These are phyloP conservation scores for Amphiprion ocellaris DNA, from an alignment of 2,113 vertebrate species.

Conservation along the genomic window DNA sequence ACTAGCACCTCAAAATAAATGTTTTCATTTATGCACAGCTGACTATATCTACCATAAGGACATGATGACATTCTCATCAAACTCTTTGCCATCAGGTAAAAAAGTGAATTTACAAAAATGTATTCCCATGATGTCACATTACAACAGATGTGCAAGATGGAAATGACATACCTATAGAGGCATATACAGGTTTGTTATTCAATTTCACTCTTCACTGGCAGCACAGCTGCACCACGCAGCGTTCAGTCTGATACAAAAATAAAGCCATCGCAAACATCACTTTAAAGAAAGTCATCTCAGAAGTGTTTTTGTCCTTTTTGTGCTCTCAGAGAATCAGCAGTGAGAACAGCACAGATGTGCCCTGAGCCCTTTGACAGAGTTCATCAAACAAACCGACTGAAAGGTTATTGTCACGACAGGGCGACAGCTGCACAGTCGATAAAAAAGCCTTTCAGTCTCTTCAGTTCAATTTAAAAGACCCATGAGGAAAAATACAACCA, in stretches of 20 bases:
- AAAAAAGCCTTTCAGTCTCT: slow-evolving; percentile 6
- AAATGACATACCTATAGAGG: too few species aligned
- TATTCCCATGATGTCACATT: too few species aligned
- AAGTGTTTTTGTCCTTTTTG: neutral
- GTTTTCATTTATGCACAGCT: too few species aligned
- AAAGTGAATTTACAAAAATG: too few species aligned
- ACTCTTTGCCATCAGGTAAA: too few species aligned
- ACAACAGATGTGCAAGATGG: too few species aligned
- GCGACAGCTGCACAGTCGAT: slow-evolving; percentile 21
- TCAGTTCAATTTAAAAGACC: slow-evolving; percentile 19
- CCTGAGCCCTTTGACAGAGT: slow-evolving; percentile 22
- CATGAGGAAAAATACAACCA: neutral
- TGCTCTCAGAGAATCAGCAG: slow-evolving; percentile 7
- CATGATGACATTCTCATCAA: too few species aligned
- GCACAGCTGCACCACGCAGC: neutral
- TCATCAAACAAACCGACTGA: slow-evolving; percentile 52
- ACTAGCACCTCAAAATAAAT: too few species aligned
- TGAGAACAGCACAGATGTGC: slow-evolving; percentile 54
- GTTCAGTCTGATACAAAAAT: neutral
- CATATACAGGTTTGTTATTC: neutral
- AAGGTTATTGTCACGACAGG: slow-evolving; percentile 29
- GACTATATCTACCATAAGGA: too few species aligned
- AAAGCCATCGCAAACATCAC: neutral
- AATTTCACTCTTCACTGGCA: slow-evolving; percentile 37
- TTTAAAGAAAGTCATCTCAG: neutral